Evolutionary conservation across 1,140 invertebrate species (phyloP).

Genomic region (Diabrotica virgifera): DNA sequence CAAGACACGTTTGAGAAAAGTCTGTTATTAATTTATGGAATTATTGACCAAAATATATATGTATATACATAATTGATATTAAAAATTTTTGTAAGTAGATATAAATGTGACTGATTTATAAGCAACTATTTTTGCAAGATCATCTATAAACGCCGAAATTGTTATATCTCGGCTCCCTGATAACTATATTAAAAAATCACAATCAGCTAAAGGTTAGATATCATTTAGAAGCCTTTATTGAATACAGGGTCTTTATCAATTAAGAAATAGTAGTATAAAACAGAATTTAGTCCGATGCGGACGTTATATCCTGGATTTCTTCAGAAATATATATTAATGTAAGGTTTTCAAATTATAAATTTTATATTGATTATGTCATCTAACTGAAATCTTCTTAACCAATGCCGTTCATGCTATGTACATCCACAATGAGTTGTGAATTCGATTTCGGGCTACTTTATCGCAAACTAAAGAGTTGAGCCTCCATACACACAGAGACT

Average conservation of each 20-base stretch:
- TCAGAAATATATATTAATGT: constrained; percentile 13
- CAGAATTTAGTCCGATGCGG: constrained; percentile 27
- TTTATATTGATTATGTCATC: no score
- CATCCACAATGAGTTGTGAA: constrained; percentile 7
- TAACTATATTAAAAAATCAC: constrained; percentile 30
- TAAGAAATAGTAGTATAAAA: constrained; percentile 36
- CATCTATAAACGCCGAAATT: constrained; percentile 30
- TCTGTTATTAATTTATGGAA: constrained; percentile 28
- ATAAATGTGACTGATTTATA: constrained; percentile 37
- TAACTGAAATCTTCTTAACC: no score
- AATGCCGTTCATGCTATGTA: no score
- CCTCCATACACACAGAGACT: no score
- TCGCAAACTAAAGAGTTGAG: no score
- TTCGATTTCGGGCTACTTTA: no score
- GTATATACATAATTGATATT: constrained; percentile 28
- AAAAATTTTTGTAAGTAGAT: constrained; percentile 31
- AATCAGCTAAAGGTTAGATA: constrained; percentile 40
- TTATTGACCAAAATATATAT: constrained; percentile 28
- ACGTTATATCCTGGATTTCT: constrained; percentile 33
- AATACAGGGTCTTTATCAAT: constrained; percentile 43
- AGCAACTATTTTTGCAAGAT: constrained; percentile 36
- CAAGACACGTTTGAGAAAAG: no score
- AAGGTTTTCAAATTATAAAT: constrained; percentile 6
- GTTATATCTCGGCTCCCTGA: constrained; percentile 30
- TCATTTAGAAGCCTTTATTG: constrained; percentile 41